Base-by-base conservation (phyloP, 2,888 invertebrate species). In the Baccha elongata region DNA sequence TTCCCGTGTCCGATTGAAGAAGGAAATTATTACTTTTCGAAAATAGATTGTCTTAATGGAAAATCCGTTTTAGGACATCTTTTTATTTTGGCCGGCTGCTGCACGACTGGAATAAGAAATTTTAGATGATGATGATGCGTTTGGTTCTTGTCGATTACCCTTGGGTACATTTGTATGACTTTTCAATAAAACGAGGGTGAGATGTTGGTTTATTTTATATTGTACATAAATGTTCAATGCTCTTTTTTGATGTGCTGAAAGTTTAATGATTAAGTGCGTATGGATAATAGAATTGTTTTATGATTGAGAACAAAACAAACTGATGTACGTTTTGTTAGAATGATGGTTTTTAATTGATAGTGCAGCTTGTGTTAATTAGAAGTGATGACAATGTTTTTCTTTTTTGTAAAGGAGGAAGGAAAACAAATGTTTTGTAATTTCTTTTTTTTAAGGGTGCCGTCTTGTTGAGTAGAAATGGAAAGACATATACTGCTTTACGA, bases 21-120 rank as follows among this genome's bases (percentile, higher is more conserved):
- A 52, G 72, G 53, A 67, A 65, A 58, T 60, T 19, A 69, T 65
- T 44, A 44, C 13, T 60, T n/a, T 71, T 81, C 52, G 44, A 71
- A 80, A 81, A 81, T 75, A 81, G 65, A 81, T 74, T 37, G 55
- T 42, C 62, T 75, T 81, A 81, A 81, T 81, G 81, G 81, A 75
- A 75, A 67, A 75, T 71, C 67, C 75, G 52, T 60, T 72, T 64
- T 67, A 37, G 69, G 73, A 58, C 60, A 60, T 29, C 15, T 35
- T 53, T 17, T 42, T 19, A 8, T n/a, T 48, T 29, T 15, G 4
- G 4, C 23, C 29, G 4, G 21, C 4, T 35, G 11, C 8, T 23
- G 3, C 11, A 2, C 40, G 55, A n/a, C 23, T 26, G 46, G 62
- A 26, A 42, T 21, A n/a, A 40, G n/a, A 6, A 17, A 26, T 44